Conservation (phyloP, 2,888 invertebrate species). For the Thalpophila matura region DNA sequence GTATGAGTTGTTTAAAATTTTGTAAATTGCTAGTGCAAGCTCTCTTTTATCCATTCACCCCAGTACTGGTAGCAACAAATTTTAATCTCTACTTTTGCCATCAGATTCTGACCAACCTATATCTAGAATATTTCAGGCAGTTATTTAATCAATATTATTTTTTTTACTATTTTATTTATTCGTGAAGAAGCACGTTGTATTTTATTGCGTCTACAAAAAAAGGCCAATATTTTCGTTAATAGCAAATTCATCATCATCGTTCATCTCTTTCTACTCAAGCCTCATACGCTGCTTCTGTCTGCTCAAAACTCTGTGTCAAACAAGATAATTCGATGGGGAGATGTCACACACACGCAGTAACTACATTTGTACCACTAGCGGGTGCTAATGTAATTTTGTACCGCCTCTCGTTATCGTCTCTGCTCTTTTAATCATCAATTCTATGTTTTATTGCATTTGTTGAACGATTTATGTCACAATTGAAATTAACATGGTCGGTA, state of each 20-base stretch:
- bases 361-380: constrained; percentile 63
- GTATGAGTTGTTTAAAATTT: no score
- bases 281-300: constrained; percentile 6
- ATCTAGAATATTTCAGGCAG: no score
- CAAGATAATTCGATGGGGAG: constrained; percentile 70
- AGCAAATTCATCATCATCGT: not conserved
- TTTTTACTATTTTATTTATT: no score
- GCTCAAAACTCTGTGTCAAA: constrained; percentile 44
- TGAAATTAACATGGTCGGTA: not conserved
- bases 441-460: constrained; percentile 13
- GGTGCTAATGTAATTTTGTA: constrained; percentile 64
- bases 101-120: no score
- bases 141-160: no score
- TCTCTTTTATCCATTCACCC: no score
- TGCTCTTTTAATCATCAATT: constrained; percentile 26
- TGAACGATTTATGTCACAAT: not conserved
- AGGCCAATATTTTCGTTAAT: no score
- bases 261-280: not conserved
- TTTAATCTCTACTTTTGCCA: no score
- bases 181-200: no score
- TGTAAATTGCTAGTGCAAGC: no score
- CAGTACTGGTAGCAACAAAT: no score
- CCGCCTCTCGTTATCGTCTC: constrained; percentile 45
- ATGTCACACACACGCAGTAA: constrained; percentile 65
- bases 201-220: no score